Percentiles rank a stretch among this genome's conserved stretches.
Conservation (phyloP, 2,113 vertebrate species). For the Ictalurus furcatus region DNA sequence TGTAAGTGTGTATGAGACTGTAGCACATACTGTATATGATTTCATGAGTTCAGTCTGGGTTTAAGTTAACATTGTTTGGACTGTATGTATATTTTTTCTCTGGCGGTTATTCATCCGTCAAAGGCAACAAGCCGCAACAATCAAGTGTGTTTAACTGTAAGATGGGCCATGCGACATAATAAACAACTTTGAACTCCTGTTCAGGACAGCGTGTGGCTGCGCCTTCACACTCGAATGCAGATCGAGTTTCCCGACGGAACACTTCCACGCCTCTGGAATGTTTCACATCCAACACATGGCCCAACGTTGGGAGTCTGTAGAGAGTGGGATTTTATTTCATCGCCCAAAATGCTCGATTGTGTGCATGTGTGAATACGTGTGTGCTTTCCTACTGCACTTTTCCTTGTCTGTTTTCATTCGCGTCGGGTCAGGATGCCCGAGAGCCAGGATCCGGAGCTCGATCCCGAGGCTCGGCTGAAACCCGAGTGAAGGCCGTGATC, state of each 20-base stretch:
- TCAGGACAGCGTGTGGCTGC: conserved; percentile 40
- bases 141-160: conserved; percentile 52
- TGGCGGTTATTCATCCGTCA: conserved; percentile 53
- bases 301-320: conserved; percentile 34
- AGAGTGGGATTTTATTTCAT: conserved; percentile 61
- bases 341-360: conserved; percentile 9
- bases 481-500: conserved; percentile 8
- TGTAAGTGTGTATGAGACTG: background rate
- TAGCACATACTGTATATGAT: background rate
- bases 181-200: conserved; percentile 56
- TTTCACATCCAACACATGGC: conserved; percentile 66
- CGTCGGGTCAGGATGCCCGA: background rate
- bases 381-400: conserved; percentile 35
- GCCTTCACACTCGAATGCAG: conserved; percentile 30
- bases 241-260: conserved; percentile 66
- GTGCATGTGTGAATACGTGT: conserved; percentile 18
- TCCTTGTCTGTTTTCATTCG: conserved; percentile 42
- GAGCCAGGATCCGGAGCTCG: background rate
- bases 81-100: background rate
- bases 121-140: conserved; percentile 45
- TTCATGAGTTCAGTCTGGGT: background rate
- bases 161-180: conserved; percentile 43
- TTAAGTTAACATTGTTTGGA: background rate
- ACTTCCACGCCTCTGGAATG: conserved; percentile 69
- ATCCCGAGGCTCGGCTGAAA: background rate